These are phyloP conservation scores for Chelon auratus DNA, from an alignment of 2,797 vertebrate genomes.

Conservation along the genomic window DNA sequence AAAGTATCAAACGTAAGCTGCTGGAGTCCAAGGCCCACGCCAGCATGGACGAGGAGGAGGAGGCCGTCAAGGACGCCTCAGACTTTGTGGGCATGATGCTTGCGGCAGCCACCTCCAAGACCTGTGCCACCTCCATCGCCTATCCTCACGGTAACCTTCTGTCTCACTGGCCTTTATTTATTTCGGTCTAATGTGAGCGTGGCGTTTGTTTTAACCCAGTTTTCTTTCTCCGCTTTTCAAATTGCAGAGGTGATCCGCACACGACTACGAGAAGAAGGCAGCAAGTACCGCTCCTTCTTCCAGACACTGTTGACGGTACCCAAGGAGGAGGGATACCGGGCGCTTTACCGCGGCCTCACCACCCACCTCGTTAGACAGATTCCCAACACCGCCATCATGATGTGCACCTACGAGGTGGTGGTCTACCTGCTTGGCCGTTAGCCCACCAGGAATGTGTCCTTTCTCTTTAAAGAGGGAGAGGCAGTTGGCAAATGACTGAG, in stretches of 20 bases:
- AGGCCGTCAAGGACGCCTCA: constrained; percentile 90
- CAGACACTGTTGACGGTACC: constrained; percentile 92
- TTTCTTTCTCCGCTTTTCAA: constrained; percentile 1
- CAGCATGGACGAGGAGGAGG: constrained; percentile 90
- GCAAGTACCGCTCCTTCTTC: constrained; percentile 96
- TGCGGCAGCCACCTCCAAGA: constrained; percentile 98
- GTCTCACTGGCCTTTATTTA: not conserved
- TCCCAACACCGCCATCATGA: constrained; percentile 99
- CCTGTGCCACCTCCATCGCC: constrained; percentile 95
- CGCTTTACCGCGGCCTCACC: constrained; percentile 95
- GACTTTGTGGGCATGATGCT: constrained; percentile 99
- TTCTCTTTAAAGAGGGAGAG: constrained; percentile 33
- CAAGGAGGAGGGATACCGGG: constrained; percentile 94
- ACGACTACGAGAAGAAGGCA: constrained; percentile 98
- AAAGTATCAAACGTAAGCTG: constrained; percentile 96
- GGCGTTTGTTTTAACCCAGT: not conserved
- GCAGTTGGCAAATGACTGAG: constrained; percentile 29
- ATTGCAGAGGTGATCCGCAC: constrained; percentile 96
- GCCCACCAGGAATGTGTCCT: constrained; percentile 41
- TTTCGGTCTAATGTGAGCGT: not conserved
- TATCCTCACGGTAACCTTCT: constrained; percentile 84
- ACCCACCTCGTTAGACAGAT: constrained; percentile 98
- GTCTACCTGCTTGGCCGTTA: constrained; percentile 95
- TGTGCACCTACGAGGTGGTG: constrained; percentile 98
- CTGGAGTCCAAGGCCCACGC: constrained; percentile 88